Conservation (phyloP, 2,113 vertebrate genomes). For the Noctilio leporinus region DNA sequence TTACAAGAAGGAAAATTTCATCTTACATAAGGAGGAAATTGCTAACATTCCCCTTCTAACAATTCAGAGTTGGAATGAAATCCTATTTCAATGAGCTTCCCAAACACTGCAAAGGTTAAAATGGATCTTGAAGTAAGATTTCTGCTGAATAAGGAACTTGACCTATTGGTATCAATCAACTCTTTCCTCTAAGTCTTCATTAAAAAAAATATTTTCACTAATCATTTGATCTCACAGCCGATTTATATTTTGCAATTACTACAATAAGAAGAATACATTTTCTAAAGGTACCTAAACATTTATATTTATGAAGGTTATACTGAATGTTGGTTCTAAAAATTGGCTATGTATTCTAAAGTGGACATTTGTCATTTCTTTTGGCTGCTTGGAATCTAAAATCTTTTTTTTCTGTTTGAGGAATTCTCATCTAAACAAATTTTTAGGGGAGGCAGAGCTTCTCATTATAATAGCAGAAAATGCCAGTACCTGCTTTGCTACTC, state of each 20-base stretch:
- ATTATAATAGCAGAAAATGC: neutral
- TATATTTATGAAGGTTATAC: neutral
- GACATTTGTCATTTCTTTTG: neutral
- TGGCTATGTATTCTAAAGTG: neutral
- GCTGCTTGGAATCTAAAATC: neutral
- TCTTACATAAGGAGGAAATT: neutral
- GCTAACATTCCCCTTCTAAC: neutral
- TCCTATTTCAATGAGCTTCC: neutral
- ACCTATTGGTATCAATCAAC: neutral
- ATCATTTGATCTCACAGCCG: neutral
- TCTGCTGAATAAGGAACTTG: neutral
- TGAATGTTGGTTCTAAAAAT: neutral
- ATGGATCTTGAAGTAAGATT: neutral
- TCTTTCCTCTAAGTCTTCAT: neutral
- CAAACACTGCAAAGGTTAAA: neutral
- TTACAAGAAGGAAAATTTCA: neutral
- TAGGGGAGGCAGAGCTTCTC: neutral
- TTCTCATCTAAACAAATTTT: neutral
- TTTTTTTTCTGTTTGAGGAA: neutral
- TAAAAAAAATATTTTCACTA: neutral
- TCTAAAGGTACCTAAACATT: neutral
- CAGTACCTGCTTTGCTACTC: neutral
- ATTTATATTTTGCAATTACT: slow-evolving; percentile 23
- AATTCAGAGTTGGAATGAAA: slow-evolving; percentile 17
- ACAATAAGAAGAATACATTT: neutral